Percentiles rank a stretch among this genome's conserved stretches.
These are phyloP conservation scores for Palloptera scutellata DNA, from an alignment of 2,888 invertebrate genomes.

Conservation along the genomic window DNA sequence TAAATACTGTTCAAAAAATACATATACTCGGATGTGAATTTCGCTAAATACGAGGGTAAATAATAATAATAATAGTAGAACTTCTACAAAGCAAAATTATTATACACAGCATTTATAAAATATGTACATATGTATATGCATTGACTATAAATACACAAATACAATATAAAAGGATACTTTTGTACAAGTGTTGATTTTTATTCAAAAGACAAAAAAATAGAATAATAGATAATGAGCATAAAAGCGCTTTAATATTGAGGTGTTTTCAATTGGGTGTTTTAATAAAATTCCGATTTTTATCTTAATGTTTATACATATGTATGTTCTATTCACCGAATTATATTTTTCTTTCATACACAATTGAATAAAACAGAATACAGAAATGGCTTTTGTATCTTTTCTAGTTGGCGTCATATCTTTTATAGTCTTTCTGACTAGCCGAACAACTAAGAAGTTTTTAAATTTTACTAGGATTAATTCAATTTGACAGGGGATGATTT, in stretches of 20 bases:
- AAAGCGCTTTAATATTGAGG: no score
- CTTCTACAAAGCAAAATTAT: background rate
- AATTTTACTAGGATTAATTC: background rate
- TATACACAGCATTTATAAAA: background rate
- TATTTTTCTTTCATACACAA: no score
- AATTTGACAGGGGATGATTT: background rate
- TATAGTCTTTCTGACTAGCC: background rate
- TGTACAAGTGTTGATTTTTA: slow-evolving; percentile 18
- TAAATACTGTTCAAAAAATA: no score
- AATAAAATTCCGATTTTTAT: no score
- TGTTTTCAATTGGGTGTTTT: no score
- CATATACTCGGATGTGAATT: no score
- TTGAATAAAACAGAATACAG: no score
- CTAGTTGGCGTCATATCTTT: no score
- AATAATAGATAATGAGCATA: slow-evolving; percentile 12
- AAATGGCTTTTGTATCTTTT: no score
- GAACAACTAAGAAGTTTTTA: background rate
- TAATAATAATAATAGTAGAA: background rate
- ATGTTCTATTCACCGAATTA: no score
- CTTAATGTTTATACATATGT: no score
- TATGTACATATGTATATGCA: background rate
- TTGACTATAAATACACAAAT: no score
- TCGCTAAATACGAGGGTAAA: background rate
- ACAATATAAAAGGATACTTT: slow-evolving; percentile 1
- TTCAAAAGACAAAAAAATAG: slow-evolving; percentile 24